Conservation (phyloP, 2,888 invertebrate species). For the Synergus umbraculus region DNA sequence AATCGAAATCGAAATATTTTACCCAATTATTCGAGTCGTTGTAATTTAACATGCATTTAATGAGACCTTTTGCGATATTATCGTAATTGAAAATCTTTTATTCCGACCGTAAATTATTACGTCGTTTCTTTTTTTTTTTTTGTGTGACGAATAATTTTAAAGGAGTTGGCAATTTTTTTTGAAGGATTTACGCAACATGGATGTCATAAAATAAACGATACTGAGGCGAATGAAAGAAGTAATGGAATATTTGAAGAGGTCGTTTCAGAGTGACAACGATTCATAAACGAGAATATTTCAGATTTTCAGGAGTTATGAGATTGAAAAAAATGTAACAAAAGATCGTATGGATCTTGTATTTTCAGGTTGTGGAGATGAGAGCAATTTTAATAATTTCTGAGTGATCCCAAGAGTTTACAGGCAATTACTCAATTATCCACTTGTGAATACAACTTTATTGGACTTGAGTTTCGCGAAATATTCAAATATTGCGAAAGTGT, state of each 20-base stretch:
- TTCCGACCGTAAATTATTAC: neutral
- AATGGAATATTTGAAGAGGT: neutral
- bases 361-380: neutral
- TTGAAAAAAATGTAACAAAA: neutral
- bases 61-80: neutral
- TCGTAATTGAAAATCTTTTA: neutral
- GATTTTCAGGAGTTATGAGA: neutral
- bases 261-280: neutral
- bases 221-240: neutral
- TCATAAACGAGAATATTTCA: neutral
- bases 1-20: neutral
- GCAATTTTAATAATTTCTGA: neutral
- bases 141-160: neutral
- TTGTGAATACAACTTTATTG: neutral
- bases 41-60: slow-evolving; percentile 5
- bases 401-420: neutral
- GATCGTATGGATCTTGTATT: neutral
- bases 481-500: neutral
- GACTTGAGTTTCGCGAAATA: neutral
- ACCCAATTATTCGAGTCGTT: neutral
- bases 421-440: neutral
- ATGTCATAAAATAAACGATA: neutral
- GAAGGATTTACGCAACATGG: neutral
- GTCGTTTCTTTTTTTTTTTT: neutral
- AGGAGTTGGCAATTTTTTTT: neutral